These are phyloP conservation scores for Temnothorax longispinosus DNA, from an alignment of 1,140 invertebrate species.

Conservation along the genomic window DNA sequence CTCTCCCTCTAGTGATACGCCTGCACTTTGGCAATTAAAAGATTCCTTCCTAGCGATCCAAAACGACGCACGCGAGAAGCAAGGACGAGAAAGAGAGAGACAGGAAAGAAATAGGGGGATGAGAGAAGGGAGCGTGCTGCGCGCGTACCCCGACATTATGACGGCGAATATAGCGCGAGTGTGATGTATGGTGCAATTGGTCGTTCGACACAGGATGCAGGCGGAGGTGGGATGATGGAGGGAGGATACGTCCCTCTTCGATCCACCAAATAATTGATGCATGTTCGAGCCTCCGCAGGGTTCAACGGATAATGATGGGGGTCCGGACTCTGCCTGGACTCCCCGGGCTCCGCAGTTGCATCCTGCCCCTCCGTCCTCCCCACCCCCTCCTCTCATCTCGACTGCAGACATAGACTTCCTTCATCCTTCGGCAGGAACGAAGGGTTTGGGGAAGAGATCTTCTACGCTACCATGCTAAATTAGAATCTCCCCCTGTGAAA, in stretches of 20 bases:
- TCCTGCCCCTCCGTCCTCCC: conserved; percentile 18
- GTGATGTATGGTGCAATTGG: conserved; percentile 75
- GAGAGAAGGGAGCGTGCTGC: conserved; percentile 21
- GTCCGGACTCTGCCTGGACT: conserved; percentile 55
- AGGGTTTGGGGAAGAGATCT: conserved; percentile 1
- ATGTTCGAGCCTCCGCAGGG: conserved; percentile 70
- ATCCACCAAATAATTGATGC: conserved; percentile 78
- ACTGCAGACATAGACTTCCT: conserved; percentile 58
- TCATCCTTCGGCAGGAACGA: conserved; percentile 26
- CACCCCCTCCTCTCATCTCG: not conserved
- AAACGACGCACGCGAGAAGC: not conserved
- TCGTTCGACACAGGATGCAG: conserved; percentile 48
- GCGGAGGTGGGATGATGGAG: conserved; percentile 10
- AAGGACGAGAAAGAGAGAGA: not conserved
- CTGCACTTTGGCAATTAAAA: conserved; percentile 66
- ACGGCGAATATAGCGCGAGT: conserved; percentile 68
- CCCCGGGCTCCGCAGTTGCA: conserved; percentile 59
- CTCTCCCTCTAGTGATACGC: not conserved
- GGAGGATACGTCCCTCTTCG: conserved; percentile 59
- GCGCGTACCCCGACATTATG: conserved; percentile 66
- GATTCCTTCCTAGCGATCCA: conserved; percentile 48
- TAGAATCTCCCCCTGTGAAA: conserved; percentile 38
- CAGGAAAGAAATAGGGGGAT: not conserved
- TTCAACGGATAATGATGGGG: conserved; percentile 77
- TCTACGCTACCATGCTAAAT: conserved; percentile 34